These are phyloP conservation scores for Gorilla gorilla DNA, from an alignment of 2,113 vertebrate species.

Conservation along the genomic window DNA sequence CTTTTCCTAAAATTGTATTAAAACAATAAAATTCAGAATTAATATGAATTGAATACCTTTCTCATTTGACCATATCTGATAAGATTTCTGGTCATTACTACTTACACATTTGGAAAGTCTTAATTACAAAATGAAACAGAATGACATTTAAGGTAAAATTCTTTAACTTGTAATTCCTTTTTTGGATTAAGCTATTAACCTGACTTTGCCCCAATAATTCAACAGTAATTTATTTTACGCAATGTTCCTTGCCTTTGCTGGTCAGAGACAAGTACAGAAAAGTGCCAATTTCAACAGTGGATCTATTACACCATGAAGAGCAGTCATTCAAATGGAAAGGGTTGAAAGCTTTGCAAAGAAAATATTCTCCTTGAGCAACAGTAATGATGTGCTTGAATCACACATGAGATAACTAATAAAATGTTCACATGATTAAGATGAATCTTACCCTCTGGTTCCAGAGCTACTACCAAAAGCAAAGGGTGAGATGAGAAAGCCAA, in stretches of 20 bases:
- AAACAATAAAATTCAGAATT: background rate
- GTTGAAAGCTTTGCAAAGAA: conserved; percentile 12
- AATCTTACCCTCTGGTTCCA: background rate
- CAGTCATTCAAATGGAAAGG: background rate
- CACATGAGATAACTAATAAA: background rate
- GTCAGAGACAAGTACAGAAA: background rate
- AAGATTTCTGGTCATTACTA: background rate
- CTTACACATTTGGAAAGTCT: background rate
- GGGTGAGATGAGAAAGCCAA: background rate
- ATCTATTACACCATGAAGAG: background rate
- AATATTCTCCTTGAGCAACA: background rate
- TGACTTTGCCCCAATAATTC: background rate
- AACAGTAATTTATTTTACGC: background rate
- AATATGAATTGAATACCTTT: background rate
- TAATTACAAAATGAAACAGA: background rate
- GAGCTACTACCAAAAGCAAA: background rate
- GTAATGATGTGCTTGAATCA: background rate
- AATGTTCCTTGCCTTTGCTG: background rate
- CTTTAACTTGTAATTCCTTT: background rate
- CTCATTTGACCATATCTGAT: background rate
- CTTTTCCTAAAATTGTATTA: background rate
- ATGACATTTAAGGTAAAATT: background rate
- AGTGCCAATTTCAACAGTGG: background rate
- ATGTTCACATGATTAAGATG: background rate
- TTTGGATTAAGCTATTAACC: conserved; percentile 10